These are phyloP conservation scores for Metellina segmentata DNA, from an alignment of 2,888 invertebrate species.

Conservation along the genomic window DNA sequence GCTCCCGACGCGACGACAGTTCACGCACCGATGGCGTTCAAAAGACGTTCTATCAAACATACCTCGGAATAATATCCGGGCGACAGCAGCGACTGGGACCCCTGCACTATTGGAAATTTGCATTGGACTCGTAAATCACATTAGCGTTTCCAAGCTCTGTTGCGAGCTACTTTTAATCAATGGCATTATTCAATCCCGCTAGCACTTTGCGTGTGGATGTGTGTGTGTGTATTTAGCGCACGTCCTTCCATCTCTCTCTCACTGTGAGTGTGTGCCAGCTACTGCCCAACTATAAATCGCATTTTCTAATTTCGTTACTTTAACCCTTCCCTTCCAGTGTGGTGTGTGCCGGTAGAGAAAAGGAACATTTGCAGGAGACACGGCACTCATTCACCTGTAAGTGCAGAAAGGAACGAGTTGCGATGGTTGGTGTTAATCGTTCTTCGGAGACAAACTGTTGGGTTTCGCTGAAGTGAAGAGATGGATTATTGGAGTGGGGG, in stretches of 20 bases:
- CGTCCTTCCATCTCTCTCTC: too few species aligned
- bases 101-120: constrained; percentile 51
- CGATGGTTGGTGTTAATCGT: not conserved
- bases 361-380: too few species aligned
- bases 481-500: not conserved
- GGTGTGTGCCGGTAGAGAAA: too few species aligned
- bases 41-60: constrained; percentile 38
- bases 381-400: not conserved
- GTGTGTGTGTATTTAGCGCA: not conserved
- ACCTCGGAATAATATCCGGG: constrained; percentile 2
- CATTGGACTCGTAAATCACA: constrained; percentile 55
- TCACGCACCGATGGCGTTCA: constrained; percentile 2
- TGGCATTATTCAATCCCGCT: constrained; percentile 55
- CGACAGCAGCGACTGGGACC: not conserved
- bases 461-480: not conserved
- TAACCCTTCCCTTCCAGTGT: not conserved
- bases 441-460: not conserved
- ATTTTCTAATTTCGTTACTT: not conserved
- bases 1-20: not conserved
- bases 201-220: not conserved
- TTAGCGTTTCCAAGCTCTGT: constrained; percentile 38
- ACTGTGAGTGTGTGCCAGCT: not conserved
- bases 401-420: not conserved
- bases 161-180: constrained; percentile 63
- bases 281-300: not conserved